Conservation (phyloP, 2,888 invertebrate species). For the Pemphredon lugubris region DNA sequence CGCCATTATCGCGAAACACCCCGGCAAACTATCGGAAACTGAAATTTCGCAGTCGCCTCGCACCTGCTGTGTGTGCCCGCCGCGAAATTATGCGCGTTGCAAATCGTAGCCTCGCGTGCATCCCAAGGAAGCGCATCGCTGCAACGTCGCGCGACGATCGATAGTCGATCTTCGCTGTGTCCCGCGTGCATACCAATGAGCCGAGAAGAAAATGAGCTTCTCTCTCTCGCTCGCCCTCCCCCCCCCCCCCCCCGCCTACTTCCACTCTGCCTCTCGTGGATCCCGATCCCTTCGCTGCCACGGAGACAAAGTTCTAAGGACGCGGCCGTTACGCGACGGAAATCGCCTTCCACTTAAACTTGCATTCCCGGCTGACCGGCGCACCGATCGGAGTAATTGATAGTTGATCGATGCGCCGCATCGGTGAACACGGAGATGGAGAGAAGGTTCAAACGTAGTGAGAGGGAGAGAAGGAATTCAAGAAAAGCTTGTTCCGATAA, state of each 20-base stretch:
- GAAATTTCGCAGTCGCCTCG: conserved; percentile 64
- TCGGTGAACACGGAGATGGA: conserved; percentile 45
- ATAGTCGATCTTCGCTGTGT: conserved; percentile 63
- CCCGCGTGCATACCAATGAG: conserved; percentile 62
- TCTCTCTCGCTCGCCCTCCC: background rate
- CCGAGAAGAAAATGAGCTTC: conserved; percentile 52
- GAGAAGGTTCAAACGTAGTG: background rate
- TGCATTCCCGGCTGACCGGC: conserved; percentile 30
- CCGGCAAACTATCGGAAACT: conserved; percentile 61
- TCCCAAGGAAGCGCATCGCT: conserved; percentile 22
- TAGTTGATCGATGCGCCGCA: conserved; percentile 66
- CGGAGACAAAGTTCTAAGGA: conserved; percentile 57
- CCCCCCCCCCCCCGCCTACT: too few relatives aligned
- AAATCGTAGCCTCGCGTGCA: conserved; percentile 63
- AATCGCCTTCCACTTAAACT: conserved; percentile 45
- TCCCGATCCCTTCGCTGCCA: conserved; percentile 8
- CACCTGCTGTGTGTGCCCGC: conserved; percentile 59
- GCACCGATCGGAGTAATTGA: conserved; percentile 63
- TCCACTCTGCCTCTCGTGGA: background rate
- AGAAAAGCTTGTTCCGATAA: conserved; percentile 43
- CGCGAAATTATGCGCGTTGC: conserved; percentile 64
- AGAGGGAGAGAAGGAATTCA: conserved; percentile 19
- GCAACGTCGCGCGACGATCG: conserved; percentile 50
- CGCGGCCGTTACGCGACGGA: conserved; percentile 32
- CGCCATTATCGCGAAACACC: conserved; percentile 57